Evolutionary conservation across 2,888 invertebrate genomes (phyloP).

Genomic region (Platynereis dumerilii): DNA sequence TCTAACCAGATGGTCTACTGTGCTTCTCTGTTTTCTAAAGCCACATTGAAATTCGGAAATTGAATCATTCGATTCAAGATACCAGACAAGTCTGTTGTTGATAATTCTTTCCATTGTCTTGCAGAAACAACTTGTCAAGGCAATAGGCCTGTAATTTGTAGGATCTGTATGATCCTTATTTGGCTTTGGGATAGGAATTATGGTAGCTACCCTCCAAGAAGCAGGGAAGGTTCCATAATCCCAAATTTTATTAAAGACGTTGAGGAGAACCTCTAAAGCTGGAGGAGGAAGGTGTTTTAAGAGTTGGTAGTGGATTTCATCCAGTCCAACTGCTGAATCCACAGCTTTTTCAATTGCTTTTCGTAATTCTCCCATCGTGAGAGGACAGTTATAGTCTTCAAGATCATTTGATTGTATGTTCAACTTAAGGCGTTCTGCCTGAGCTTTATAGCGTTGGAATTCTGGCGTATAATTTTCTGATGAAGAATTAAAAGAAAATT

Average conservation of each 20-base stretch:
- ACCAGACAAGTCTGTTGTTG: constrained; percentile 39
- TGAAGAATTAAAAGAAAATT: too few relatives aligned
- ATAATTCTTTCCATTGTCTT: constrained; percentile 44
- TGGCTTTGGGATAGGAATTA: constrained; percentile 37
- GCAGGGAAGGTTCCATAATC: constrained; percentile 26
- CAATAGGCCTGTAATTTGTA: constrained; percentile 42
- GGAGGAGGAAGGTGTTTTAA: neutral
- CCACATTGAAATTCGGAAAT: constrained; percentile 35
- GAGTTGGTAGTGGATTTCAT: constrained; percentile 10
- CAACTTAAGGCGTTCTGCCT: neutral
- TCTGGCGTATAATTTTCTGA: too few relatives aligned
- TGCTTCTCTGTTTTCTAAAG: constrained; percentile 31
- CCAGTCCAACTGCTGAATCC: neutral
- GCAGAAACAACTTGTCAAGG: constrained; percentile 43
- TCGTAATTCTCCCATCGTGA: neutral
- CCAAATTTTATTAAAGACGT: constrained; percentile 32
- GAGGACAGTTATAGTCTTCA: neutral
- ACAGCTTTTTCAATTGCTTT: neutral
- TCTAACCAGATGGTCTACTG: constrained; percentile 31
- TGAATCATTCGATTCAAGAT: constrained; percentile 34
- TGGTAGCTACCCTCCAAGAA: constrained; percentile 29
- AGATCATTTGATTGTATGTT: neutral
- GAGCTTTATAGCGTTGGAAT: too few relatives aligned
- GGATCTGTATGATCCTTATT: constrained; percentile 35
- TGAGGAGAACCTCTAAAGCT: neutral